Conservation (phyloP, 2,113 vertebrate species). For the Chloroceryle aenea region DNA sequence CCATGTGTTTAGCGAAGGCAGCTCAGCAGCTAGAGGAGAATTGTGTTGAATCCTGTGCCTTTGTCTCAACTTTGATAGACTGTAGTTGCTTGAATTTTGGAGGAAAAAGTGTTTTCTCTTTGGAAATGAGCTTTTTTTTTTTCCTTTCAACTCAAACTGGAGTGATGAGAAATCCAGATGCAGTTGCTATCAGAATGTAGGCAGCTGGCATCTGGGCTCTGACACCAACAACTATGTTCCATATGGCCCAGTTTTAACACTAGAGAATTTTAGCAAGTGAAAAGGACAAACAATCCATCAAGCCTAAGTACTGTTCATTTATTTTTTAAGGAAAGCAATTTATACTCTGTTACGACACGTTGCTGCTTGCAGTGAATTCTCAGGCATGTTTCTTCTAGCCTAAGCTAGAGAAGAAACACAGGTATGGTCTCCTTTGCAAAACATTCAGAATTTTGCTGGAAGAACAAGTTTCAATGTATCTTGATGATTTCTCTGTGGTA, state of each 20-base stretch:
- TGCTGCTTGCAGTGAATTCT: background rate
- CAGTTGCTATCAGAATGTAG: conserved; percentile 30
- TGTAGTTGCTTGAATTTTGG: background rate
- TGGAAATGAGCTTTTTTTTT: background rate
- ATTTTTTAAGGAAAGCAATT: conserved; percentile 30
- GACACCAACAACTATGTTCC: conserved; percentile 48
- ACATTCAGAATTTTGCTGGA: background rate
- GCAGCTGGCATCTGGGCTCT: conserved; percentile 63
- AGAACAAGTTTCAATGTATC: background rate
- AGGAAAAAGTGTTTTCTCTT: background rate
- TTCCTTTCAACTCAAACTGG: background rate
- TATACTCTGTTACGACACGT: background rate
- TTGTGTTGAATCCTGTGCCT: background rate
- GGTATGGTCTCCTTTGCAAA: background rate
- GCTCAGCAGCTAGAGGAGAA: background rate
- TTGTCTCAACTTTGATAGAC: background rate
- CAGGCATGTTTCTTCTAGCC: background rate
- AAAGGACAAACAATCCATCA: conserved; percentile 63
- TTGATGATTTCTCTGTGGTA: background rate
- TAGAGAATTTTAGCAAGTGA: conserved; percentile 45
- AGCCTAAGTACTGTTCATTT: conserved; percentile 48
- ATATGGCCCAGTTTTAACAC: conserved; percentile 57
- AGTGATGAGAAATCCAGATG: conserved; percentile 41
- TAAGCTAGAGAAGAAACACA: background rate
- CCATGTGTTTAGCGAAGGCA: background rate